A percentile compares a stretch with the other conserved stretches of the same genome.
Conservation (phyloP, 2,797 vertebrate species). For the Benthosema pterotum region DNA sequence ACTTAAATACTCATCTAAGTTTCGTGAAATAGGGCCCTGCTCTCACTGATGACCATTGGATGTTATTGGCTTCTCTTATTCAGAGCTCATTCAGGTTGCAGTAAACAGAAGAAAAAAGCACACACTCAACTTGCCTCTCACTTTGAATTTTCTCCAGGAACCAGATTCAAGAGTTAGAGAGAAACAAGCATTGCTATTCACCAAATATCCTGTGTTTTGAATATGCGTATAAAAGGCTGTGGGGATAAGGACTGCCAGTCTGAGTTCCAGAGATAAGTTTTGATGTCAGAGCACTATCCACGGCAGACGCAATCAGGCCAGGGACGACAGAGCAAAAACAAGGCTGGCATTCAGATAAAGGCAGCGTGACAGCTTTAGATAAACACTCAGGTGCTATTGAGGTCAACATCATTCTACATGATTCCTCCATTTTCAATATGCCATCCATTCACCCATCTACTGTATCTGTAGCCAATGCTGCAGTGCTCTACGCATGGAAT, state of each 20-base stretch:
- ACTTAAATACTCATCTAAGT: no score
- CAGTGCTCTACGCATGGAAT: conserved; percentile 59
- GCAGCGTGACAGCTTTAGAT: conserved; percentile 48
- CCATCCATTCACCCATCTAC: conserved; percentile 49
- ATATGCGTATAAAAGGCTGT: conserved; percentile 62
- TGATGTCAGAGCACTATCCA: conserved; percentile 58
- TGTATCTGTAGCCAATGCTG: conserved; percentile 15
- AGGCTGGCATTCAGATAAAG: conserved; percentile 53
- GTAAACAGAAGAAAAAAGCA: conserved; percentile 14
- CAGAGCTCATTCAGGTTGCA: conserved; percentile 24
- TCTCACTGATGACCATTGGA: conserved; percentile 12
- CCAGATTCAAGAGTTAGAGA: conserved; percentile 55
- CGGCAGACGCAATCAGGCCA: conserved; percentile 47
- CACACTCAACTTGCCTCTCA: conserved; percentile 10
- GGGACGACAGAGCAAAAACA: conserved; percentile 38
- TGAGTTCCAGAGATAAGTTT: conserved; percentile 67
- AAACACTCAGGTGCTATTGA: conserved; percentile 52
- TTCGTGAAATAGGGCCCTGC: no score
- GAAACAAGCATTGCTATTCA: conserved; percentile 56
- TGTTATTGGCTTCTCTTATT: conserved; percentile 16
- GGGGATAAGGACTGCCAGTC: conserved; percentile 62
- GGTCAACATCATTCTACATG: conserved; percentile 43
- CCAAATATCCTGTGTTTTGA: conserved; percentile 63
- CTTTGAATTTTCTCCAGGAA: conserved; percentile 61
- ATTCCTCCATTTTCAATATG: conserved; percentile 43